A percentile compares a stretch with the other conserved stretches of the same genome.
phyloP scores from a whole-genome alignment of 2,888 invertebrate species.

The Stictocephala bisonia region DNA sequence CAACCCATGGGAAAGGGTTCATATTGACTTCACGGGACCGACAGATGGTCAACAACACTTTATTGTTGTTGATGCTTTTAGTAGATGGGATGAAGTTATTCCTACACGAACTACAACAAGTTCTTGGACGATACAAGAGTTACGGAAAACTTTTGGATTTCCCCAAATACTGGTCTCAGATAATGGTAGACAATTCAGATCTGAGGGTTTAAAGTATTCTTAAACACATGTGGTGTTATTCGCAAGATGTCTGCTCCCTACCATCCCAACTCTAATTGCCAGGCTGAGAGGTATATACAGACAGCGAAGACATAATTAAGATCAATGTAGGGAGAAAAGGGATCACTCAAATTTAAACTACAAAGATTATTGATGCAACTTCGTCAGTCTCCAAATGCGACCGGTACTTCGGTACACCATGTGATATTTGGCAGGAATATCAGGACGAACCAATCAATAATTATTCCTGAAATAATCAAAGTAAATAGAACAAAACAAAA shows the following conservation, averaged over 20 bases:
- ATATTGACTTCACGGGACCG: conserved; percentile 28
- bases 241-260: conserved; percentile 40
- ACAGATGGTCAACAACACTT: conserved; percentile 37
- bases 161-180: conserved; percentile 39
- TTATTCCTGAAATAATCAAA: too few relatives aligned
- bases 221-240: conserved; percentile 17
- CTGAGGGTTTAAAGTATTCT: conserved; percentile 34
- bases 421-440: conserved; percentile 3
- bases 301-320: conserved; percentile 16
- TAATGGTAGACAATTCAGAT: conserved; percentile 41
- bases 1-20: not conserved
- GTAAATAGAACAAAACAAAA: too few relatives aligned
- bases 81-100: conserved; percentile 43
- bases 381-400: not conserved
- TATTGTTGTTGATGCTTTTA: conserved; percentile 44
- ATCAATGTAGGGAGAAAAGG: not conserved
- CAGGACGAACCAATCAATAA: too few relatives aligned
- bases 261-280: conserved; percentile 45
- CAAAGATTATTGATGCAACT: conserved; percentile 2
- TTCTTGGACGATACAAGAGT: conserved; percentile 16
- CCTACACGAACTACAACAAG: conserved; percentile 10
- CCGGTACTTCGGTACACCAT: conserved; percentile 2
- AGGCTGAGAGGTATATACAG: conserved; percentile 42
- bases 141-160: conserved; percentile 31
- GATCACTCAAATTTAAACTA: not conserved